Evolutionary conservation across 2,113 vertebrate genomes (phyloP).

Genomic region (Lethenteron camtschaticum): DNA sequence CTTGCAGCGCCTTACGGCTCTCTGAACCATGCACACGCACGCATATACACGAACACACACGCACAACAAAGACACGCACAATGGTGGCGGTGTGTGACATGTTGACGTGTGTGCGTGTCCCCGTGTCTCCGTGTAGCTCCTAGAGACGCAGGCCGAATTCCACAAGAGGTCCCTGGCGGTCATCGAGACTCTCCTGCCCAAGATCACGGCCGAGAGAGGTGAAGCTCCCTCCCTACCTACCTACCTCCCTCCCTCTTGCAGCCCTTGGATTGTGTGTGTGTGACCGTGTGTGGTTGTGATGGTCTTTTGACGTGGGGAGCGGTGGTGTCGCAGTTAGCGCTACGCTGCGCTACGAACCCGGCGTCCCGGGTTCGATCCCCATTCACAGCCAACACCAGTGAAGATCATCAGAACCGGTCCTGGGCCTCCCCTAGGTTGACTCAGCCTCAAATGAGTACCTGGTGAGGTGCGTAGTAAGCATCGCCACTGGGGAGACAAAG

Average conservation of each 20-base stretch:
- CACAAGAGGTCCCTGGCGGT: conserved; percentile 49
- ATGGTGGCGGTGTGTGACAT: too few relatives aligned
- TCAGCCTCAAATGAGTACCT: too few relatives aligned
- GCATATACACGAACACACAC: too few relatives aligned
- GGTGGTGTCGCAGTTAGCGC: not conserved
- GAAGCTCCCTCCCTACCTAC: not conserved
- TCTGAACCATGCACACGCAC: too few relatives aligned
- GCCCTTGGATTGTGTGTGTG: not conserved
- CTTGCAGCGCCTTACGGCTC: too few relatives aligned
- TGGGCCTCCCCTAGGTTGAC: too few relatives aligned
- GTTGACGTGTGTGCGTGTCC: conserved; percentile 6
- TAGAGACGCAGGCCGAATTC: conserved; percentile 75
- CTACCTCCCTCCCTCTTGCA: not conserved
- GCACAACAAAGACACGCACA: too few relatives aligned
- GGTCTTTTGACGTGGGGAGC: too few relatives aligned
- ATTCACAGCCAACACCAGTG: not conserved
- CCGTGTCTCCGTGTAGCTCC: conserved; percentile 27
- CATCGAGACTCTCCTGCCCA: conserved; percentile 38
- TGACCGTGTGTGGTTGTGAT: too few relatives aligned
- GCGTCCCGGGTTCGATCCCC: not conserved
- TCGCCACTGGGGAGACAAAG: not conserved
- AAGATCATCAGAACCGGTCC: too few relatives aligned
- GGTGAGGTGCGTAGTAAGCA: not conserved
- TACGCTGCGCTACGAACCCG: not conserved
- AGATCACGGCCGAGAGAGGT: conserved; percentile 60